Conservation (phyloP, 2,113 vertebrate species). For the Forbesichthys papilliferus region DNA sequence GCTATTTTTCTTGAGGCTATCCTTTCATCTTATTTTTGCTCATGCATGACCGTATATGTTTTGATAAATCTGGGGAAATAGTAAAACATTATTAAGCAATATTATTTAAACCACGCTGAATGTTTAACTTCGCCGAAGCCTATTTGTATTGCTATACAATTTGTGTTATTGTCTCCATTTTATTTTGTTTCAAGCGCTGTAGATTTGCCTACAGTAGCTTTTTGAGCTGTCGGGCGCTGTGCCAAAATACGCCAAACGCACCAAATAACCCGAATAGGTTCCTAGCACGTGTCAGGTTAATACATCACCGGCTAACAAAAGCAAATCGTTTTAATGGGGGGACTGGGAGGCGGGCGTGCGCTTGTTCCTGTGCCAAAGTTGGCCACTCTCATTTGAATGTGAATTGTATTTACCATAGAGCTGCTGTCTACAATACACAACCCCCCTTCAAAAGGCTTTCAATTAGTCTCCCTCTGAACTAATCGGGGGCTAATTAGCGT, state of each 20-base stretch:
- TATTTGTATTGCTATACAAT: neutral
- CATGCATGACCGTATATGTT: neutral
- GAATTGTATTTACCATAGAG: constrained; percentile 77
- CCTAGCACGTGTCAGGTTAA: constrained; percentile 74
- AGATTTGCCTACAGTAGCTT: constrained; percentile 13
- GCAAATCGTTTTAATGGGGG: constrained; percentile 55
- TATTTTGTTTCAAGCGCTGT: neutral
- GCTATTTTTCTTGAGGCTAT: constrained; percentile 51
- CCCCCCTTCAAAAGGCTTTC: constrained; percentile 70
- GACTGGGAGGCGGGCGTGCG: constrained; percentile 64
- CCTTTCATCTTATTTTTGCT: constrained; percentile 5
- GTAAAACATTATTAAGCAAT: too few relatives aligned
- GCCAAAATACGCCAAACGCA: constrained; percentile 41
- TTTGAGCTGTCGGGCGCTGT: constrained; percentile 47
- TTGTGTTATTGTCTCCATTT: neutral
- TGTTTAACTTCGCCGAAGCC: neutral
- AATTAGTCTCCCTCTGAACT: constrained; percentile 70
- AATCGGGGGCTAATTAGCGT: constrained; percentile 79
- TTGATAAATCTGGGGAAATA: neutral
- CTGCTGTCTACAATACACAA: constrained; percentile 69
- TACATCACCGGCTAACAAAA: constrained; percentile 63
- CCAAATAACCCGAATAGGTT: constrained; percentile 69
- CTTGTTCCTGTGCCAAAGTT: constrained; percentile 75
- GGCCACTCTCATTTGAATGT: constrained; percentile 81
- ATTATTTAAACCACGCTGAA: neutral